Evolutionary conservation across 2,888 invertebrate species (phyloP).

Genomic region (Xanthorhoe spadicearia): DNA sequence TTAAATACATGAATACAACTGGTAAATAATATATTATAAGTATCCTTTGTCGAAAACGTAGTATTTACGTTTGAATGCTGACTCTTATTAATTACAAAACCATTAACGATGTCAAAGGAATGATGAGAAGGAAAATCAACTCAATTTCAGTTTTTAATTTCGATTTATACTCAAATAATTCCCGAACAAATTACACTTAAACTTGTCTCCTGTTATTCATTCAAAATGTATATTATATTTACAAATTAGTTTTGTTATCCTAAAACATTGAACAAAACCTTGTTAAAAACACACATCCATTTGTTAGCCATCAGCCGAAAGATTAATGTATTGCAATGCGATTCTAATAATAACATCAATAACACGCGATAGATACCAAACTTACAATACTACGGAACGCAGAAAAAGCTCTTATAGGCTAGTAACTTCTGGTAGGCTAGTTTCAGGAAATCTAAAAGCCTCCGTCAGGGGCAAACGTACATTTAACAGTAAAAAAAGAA

Average conservation of each 20-base stretch:
- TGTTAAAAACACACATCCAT: slow-evolving; percentile 39
- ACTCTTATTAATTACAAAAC: no score
- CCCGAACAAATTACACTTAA: no score
- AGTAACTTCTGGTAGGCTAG: background rate
- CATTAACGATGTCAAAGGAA: no score
- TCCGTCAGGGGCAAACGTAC: background rate
- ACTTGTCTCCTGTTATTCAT: no score
- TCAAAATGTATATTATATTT: no score
- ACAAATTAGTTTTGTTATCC: background rate
- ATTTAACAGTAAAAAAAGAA: background rate
- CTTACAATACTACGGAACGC: slow-evolving; percentile 9
- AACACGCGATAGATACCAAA: slow-evolving; percentile 25
- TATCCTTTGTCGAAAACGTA: no score
- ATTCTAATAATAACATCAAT: slow-evolving; percentile 37
- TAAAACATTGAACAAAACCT: slow-evolving; percentile 27
- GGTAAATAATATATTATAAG: background rate
- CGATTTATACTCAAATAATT: no score
- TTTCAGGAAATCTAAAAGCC: background rate
- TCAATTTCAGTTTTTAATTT: no score
- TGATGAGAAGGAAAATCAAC: no score
- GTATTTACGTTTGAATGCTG: no score
- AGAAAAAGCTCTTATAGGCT: background rate
- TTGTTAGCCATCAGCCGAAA: slow-evolving; percentile 34
- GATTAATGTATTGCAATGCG: slow-evolving; percentile 36
- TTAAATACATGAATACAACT: background rate